phyloP scores from a whole-genome alignment of 2,797 vertebrate genomes.

The Premnoplex brunnescens region DNA sequence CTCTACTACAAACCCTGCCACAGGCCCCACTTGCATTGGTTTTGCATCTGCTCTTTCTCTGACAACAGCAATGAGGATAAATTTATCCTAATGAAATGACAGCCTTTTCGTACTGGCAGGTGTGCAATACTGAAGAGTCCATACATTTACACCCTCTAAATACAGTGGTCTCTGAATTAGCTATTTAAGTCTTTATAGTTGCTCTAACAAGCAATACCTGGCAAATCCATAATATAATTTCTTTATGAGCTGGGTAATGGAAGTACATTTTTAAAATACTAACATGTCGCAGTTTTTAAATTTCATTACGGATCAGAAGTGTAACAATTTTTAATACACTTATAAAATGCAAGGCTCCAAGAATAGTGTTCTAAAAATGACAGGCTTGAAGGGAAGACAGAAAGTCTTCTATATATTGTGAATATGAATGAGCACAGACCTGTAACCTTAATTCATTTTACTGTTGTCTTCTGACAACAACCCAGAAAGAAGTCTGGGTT shows the following conservation, averaged over 20 bases:
- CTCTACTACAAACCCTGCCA: neutral
- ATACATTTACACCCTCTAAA: neutral
- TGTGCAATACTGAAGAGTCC: neutral
- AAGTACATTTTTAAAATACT: neutral
- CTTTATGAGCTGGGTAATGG: neutral
- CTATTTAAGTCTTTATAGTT: neutral
- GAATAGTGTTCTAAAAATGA: neutral
- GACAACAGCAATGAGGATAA: neutral
- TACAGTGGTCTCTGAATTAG: neutral
- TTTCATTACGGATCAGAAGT: neutral
- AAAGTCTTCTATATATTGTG: neutral
- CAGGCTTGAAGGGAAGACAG: neutral
- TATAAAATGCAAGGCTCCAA: conserved; percentile 34
- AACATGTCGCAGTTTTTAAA: neutral
- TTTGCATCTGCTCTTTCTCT: neutral
- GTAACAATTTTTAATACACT: neutral
- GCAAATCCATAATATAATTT: neutral
- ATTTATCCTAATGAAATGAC: neutral
- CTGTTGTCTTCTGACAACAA: neutral
- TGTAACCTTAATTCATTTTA: neutral
- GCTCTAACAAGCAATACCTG: neutral
- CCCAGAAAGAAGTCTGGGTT: neutral
- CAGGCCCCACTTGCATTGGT: neutral
- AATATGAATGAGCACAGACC: neutral
- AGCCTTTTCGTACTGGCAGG: neutral